Conservation (phyloP, 64 coral and sea anemone species). For the Actinia equina region DNA sequence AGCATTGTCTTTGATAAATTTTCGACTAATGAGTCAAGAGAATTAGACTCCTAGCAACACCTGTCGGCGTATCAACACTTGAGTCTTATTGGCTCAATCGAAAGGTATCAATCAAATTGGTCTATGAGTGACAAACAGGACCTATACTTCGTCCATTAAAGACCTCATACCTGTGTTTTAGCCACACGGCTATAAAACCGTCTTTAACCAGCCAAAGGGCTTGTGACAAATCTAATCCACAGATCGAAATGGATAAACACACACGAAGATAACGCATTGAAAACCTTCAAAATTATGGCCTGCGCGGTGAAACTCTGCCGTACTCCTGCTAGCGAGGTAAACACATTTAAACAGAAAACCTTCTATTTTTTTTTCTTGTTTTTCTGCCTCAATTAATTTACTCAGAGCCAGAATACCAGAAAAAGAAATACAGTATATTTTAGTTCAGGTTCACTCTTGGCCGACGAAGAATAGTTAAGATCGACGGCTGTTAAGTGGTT, state of each 20-base stretch:
- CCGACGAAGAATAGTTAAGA: too few relatives aligned
- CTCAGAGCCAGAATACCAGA: too few relatives aligned
- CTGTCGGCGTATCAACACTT: background rate
- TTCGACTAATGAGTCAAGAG: background rate
- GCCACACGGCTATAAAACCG: background rate
- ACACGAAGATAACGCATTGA: background rate
- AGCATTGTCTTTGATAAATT: background rate
- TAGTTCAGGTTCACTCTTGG: too few relatives aligned
- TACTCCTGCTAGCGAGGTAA: background rate
- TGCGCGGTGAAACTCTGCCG: background rate
- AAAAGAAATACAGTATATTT: too few relatives aligned
- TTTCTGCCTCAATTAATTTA: background rate
- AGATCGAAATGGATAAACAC: background rate
- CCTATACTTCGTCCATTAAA: background rate
- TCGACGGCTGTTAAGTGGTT: too few relatives aligned
- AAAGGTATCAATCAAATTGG: background rate
- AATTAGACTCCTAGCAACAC: background rate
- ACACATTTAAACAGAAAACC: background rate
- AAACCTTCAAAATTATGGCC: background rate
- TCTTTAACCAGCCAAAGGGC: background rate
- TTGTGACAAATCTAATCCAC: background rate
- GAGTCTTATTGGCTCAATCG: slow-evolving; percentile 1
- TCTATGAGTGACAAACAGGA: background rate
- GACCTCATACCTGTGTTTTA: background rate
- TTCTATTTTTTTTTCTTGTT: background rate